A percentile compares a stretch with the other conserved stretches of the same genome.
phyloP scores from a whole-genome alignment of 2,888 invertebrate species.

The Ornithoptera priamus region DNA sequence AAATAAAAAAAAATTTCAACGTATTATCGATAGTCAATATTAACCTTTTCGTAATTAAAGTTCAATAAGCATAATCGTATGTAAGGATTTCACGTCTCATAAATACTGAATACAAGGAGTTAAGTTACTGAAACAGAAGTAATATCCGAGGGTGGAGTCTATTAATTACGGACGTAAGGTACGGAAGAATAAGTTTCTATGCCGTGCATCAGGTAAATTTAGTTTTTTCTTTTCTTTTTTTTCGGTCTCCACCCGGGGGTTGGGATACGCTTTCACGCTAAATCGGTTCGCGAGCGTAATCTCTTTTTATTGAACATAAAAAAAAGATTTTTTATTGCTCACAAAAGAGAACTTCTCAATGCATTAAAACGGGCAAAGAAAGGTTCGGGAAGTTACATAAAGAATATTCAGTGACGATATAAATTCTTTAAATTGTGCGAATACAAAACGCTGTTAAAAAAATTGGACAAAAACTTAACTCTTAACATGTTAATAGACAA shows the following conservation, averaged over 20 bases:
- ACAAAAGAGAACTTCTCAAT: slow-evolving; percentile 32
- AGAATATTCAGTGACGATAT: slow-evolving; percentile 17
- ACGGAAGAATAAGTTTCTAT: slow-evolving; percentile 31
- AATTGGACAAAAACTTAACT: not conserved
- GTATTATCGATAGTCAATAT: not conserved
- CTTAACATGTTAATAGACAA: not conserved
- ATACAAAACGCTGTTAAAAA: not conserved
- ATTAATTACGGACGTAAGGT: slow-evolving; percentile 31
- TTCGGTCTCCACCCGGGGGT: slow-evolving; percentile 54
- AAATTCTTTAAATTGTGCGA: not conserved
- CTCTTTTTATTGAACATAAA: slow-evolving; percentile 58
- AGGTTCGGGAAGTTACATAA: slow-evolving; percentile 24
- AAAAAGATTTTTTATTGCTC: slow-evolving; percentile 47
- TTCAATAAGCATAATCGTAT: slow-evolving; percentile 30
- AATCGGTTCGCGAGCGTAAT: slow-evolving; percentile 55
- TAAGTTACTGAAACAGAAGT: slow-evolving; percentile 42
- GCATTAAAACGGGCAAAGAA: slow-evolving; percentile 27
- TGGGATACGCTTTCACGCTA: slow-evolving; percentile 66
- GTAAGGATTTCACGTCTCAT: slow-evolving; percentile 33
- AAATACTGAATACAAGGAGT: slow-evolving; percentile 38
- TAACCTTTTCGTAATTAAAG: slow-evolving; percentile 14
- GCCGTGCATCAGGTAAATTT: slow-evolving; percentile 51
- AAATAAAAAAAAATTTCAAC: no score
- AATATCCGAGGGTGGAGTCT: slow-evolving; percentile 25
- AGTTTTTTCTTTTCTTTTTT: slow-evolving; percentile 45